phyloP scores from a whole-genome alignment of 2,797 vertebrate species.

The Mormyrus hasselquistii region DNA sequence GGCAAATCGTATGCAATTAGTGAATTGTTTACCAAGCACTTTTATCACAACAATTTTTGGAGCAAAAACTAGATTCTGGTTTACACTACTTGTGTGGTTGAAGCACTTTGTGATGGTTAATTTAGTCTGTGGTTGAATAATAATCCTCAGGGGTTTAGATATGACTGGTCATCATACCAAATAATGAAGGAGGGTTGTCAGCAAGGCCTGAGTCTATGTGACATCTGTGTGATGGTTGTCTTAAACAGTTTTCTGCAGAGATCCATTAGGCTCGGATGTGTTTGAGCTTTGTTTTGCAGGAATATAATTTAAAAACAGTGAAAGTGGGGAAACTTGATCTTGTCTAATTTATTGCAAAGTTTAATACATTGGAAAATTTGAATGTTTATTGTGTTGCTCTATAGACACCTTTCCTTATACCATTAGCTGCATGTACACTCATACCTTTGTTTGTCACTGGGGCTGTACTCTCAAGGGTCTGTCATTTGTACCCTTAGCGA shows the following conservation, averaged over 20 bases:
- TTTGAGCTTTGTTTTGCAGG: neutral
- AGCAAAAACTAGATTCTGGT: neutral
- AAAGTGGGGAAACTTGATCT: neutral
- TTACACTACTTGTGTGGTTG: neutral
- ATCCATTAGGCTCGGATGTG: neutral
- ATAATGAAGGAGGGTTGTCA: neutral
- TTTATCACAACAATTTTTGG: neutral
- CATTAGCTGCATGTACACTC: neutral
- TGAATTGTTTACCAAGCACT: neutral
- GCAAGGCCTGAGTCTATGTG: neutral
- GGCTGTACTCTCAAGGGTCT: neutral
- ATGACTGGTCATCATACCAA: neutral
- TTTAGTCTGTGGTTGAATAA: neutral
- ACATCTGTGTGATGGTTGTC: neutral
- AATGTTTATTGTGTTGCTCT: neutral
- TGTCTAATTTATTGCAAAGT: neutral
- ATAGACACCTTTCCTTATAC: neutral
- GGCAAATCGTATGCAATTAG: neutral
- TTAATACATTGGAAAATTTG: neutral
- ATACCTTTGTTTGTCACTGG: neutral
- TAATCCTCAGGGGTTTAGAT: neutral
- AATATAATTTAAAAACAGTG: neutral
- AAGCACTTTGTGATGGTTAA: neutral
- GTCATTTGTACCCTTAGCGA: neutral
- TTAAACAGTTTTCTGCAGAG: neutral